These are phyloP conservation scores for Schizopygopsis pylzovi DNA, from an alignment of 2,797 vertebrate species.

Conservation along the genomic window DNA sequence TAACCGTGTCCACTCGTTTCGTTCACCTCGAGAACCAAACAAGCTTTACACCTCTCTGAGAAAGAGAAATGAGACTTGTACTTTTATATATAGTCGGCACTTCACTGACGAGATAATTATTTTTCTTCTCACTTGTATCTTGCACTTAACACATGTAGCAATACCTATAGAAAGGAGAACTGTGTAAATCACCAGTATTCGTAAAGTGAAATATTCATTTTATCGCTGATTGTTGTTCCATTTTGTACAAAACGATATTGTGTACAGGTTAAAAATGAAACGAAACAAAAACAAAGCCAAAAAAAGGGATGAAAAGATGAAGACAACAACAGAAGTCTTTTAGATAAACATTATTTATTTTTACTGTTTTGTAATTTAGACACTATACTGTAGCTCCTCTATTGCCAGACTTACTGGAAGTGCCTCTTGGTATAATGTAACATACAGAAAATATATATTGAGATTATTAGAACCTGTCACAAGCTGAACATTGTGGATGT, in stretches of 20 bases:
- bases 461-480: conserved; percentile 92
- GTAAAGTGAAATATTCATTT: conserved; percentile 84
- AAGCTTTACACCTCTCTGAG: conserved; percentile 78
- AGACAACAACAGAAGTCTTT: conserved; percentile 86
- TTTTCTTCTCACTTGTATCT: conserved; percentile 87
- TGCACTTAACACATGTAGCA: conserved; percentile 90
- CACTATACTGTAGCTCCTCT: conserved; percentile 93
- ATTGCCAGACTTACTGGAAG: conserved; percentile 98
- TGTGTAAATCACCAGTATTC: conserved; percentile 85
- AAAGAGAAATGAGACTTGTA: conserved; percentile 78
- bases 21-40: conserved; percentile 76
- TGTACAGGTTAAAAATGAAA: conserved; percentile 86
- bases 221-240: conserved; percentile 86
- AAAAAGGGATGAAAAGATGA: conserved; percentile 57
- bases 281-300: conserved; percentile 44
- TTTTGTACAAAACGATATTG: conserved; percentile 94
- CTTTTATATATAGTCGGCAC: conserved; percentile 81
- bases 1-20: conserved; percentile 68
- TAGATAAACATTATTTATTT: conserved; percentile 98
- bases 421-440: conserved; percentile 98
- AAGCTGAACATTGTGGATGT: conserved; percentile 91
- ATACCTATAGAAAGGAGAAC: conserved; percentile 83
- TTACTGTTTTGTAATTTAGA: conserved; percentile 98
- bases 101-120: conserved; percentile 77
- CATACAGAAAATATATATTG: conserved; percentile 92